Evolutionary conservation across 92 coral and sea anemone species (phyloP).

Genomic region (Zoanthus gigantus): DNA sequence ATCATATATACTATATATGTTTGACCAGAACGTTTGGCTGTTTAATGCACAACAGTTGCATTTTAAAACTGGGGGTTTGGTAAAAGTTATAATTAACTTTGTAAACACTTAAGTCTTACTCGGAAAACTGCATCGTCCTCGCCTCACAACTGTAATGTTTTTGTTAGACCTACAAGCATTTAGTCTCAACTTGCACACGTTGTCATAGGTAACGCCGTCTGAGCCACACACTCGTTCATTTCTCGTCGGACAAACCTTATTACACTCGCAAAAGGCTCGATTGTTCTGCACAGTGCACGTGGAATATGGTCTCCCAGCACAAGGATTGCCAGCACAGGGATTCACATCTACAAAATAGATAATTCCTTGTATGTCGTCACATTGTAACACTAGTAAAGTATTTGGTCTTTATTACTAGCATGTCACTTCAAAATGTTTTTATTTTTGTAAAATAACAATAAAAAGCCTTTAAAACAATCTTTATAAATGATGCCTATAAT

Average conservation of each 20-base stretch:
- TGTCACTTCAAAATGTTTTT: too few species aligned
- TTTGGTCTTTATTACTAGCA: too few species aligned
- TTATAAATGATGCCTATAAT: too few species aligned
- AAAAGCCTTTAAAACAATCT: too few species aligned
- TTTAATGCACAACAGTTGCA: too few species aligned
- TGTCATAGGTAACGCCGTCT: slow-evolving; percentile 10
- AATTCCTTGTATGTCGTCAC: too few species aligned
- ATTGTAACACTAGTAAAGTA: too few species aligned
- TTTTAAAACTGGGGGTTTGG: too few species aligned
- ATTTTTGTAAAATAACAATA: too few species aligned
- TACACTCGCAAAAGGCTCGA: slow-evolving; percentile 28
- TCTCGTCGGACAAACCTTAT: background rate
- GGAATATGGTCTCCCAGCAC: slow-evolving; percentile 39
- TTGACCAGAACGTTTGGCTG: too few species aligned
- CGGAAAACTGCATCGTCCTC: background rate
- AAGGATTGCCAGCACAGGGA: slow-evolving; percentile 36
- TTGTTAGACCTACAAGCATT: slow-evolving; percentile 9
- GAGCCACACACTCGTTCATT: slow-evolving; percentile 19
- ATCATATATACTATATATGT: too few species aligned
- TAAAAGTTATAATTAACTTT: too few species aligned
- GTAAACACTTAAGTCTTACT: background rate
- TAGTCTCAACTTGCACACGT: slow-evolving; percentile 7
- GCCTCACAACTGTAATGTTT: slow-evolving; percentile 12
- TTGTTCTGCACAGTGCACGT: slow-evolving; percentile 4
- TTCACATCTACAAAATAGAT: background rate